Evolutionary conservation across 53 echinoderm and acorn worm genomes (phyloP).

Genomic region (Astropecten irregularis): DNA sequence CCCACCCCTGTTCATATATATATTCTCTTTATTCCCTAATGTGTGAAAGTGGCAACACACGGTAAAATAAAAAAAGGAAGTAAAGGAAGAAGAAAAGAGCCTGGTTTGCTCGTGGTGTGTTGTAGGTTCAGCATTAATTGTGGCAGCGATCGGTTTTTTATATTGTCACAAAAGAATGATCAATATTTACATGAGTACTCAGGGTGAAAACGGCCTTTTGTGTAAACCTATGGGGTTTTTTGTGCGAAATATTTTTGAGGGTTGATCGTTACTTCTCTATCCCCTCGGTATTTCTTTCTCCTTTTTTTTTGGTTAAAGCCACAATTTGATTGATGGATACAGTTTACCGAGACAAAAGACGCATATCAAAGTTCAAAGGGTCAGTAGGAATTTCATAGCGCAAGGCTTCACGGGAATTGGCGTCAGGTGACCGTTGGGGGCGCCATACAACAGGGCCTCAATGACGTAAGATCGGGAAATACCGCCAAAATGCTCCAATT

Average conservation of each 20-base stretch:
- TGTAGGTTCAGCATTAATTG: background rate
- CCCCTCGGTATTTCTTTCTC: too few relatives aligned
- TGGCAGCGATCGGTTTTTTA: slow-evolving; percentile 2
- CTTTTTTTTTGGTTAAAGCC: background rate
- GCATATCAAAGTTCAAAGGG: background rate
- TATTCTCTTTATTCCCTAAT: slow-evolving; percentile 11
- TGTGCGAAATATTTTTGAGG: slow-evolving; percentile 2
- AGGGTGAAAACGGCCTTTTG: slow-evolving; percentile 23
- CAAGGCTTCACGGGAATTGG: background rate
- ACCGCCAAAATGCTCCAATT: too few relatives aligned
- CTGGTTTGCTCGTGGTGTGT: background rate
- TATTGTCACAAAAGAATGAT: slow-evolving; percentile 19
- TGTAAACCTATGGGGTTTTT: slow-evolving; percentile 5
- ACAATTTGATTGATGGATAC: slow-evolving; percentile 22
- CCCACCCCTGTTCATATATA: background rate
- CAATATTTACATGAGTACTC: slow-evolving; percentile 38
- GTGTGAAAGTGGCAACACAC: slow-evolving; percentile 20
- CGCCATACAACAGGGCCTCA: too few relatives aligned
- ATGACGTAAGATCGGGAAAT: too few relatives aligned
- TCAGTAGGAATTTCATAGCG: too few relatives aligned
- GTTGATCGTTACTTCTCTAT: background rate
- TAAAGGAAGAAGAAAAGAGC: too few relatives aligned
- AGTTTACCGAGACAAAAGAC: background rate
- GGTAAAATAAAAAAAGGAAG: background rate
- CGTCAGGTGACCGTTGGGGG: background rate